phyloP scores from a whole-genome alignment of 2,113 vertebrate species.

The Neomonachus schauinslandi region DNA sequence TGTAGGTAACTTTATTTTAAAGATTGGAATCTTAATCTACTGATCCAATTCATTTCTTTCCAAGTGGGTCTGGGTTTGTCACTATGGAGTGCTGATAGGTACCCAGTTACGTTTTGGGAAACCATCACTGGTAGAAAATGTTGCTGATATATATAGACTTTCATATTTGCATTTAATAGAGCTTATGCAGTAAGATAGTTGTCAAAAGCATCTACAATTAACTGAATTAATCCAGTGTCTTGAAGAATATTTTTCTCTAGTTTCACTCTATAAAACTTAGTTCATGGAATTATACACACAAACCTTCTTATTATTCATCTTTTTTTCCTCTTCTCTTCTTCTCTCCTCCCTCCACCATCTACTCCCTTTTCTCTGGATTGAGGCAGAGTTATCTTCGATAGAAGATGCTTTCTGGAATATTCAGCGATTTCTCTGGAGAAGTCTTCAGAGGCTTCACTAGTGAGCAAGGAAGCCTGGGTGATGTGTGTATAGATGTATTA shows the following conservation, averaged over 20 bases:
- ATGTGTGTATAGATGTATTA: neutral
- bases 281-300: neutral
- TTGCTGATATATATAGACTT: constrained; percentile 42
- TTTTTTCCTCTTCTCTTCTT: neutral
- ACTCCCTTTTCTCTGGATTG: neutral
- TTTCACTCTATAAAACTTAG: constrained; percentile 26
- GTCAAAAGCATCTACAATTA: neutral
- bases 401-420: constrained; percentile 12
- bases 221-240: neutral
- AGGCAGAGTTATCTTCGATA: neutral
- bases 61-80: neutral
- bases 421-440: neutral
- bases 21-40: neutral
- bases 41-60: constrained; percentile 9
- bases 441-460: neutral
- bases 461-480: neutral
- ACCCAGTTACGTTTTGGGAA: neutral
- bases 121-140: neutral
- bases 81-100: neutral
- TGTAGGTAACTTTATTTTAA: neutral
- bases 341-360: neutral
- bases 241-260: neutral
- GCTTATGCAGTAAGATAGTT: neutral
- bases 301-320: neutral
- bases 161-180: neutral